A percentile compares a stretch with the other conserved stretches of the same genome.
Evolutionary conservation across 2,113 vertebrate species (phyloP).

Genomic region (Semnornis frantzii): DNA sequence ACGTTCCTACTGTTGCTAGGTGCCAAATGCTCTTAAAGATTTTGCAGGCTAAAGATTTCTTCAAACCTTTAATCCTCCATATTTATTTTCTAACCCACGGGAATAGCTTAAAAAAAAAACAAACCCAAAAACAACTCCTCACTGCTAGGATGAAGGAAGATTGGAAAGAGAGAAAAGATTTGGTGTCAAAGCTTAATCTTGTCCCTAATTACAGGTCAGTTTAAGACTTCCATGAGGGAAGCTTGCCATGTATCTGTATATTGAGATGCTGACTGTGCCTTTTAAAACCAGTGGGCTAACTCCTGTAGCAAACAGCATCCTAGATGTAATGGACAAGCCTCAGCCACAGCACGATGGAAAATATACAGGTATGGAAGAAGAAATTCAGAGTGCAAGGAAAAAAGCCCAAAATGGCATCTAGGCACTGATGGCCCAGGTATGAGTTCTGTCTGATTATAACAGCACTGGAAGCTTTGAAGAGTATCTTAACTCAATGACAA

Average conservation of each 20-base stretch:
- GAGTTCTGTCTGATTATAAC: neutral
- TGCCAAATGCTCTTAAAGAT: slow-evolving; percentile 70
- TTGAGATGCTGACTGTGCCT: neutral
- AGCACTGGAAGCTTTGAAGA: neutral
- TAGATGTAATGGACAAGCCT: neutral
- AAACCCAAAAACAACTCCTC: neutral
- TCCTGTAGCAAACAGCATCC: neutral
- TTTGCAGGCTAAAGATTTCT: slow-evolving; percentile 51
- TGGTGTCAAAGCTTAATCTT: neutral
- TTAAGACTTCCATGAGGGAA: neutral
- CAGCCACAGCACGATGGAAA: neutral
- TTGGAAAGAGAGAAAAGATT: neutral
- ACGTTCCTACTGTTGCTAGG: slow-evolving; percentile 63
- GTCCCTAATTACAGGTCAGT: neutral
- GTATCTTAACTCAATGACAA: neutral
- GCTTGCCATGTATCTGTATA: neutral
- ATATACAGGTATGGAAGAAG: neutral
- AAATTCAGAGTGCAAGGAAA: neutral
- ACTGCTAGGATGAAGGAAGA: neutral
- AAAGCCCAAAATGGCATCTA: neutral
- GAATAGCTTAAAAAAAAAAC: neutral
- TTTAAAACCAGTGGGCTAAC: neutral
- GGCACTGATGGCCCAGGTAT: neutral
- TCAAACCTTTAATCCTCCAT: slow-evolving; percentile 30
- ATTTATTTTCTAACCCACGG: slow-evolving; percentile 31